Percentiles rank a stretch among this genome's conserved stretches.
Evolutionary conservation across 2,888 invertebrate genomes (phyloP).

Genomic region (Dichetophora obliterata): DNA sequence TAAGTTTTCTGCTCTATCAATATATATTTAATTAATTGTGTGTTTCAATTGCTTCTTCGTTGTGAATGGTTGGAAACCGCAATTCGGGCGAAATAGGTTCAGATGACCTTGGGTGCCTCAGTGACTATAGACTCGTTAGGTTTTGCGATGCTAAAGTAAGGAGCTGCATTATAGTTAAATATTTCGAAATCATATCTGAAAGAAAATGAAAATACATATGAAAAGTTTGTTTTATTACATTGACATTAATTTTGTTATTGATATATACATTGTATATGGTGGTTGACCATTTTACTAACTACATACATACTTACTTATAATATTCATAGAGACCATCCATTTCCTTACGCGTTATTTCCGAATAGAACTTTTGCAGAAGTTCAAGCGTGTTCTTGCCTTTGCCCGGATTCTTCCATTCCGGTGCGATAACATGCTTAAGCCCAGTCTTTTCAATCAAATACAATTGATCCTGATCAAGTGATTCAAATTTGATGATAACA

Average conservation of each 20-base stretch:
- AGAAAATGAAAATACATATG: constrained; percentile 55
- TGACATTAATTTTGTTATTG: no score
- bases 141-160: constrained; percentile 57
- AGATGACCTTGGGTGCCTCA: constrained; percentile 41
- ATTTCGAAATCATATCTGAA: constrained; percentile 87
- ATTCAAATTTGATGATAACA: constrained; percentile 86
- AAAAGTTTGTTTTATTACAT: not conserved
- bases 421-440: constrained; percentile 81
- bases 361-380: constrained; percentile 81
- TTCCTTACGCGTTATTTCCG: constrained; percentile 80
- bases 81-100: constrained; percentile 7
- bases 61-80: constrained; percentile 12
- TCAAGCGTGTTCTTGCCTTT: constrained; percentile 81
- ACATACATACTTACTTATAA: constrained; percentile 79
- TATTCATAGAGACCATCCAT: constrained; percentile 83
- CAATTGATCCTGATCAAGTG: constrained; percentile 85
- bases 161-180: constrained; percentile 83
- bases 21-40: constrained; percentile 5
- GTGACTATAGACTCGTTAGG: constrained; percentile 44
- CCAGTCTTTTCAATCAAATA: constrained; percentile 84
- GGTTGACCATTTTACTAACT: not conserved
- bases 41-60: constrained; percentile 34
- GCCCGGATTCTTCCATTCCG: constrained; percentile 87
- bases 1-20: not conserved
- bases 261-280: no score